Conservation (phyloP, 2,797 vertebrate genomes). For the Lophius americanus region DNA sequence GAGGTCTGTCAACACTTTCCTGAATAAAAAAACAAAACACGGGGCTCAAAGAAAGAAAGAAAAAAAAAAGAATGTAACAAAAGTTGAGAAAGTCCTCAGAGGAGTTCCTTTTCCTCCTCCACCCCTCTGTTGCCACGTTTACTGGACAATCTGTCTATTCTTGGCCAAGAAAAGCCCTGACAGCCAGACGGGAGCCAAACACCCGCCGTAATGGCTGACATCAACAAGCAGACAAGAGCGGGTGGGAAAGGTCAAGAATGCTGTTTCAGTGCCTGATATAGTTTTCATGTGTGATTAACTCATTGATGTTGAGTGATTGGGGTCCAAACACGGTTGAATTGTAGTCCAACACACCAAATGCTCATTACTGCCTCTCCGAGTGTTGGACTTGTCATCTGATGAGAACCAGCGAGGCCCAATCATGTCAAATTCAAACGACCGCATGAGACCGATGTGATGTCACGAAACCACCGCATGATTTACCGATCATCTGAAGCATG, state of each 20-base stretch:
- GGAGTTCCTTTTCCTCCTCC: conserved; percentile 40
- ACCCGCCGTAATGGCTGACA: conserved; percentile 24
- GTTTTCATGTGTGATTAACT: background rate
- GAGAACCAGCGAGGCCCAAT: too few species aligned
- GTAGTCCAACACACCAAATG: background rate
- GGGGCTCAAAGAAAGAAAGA: background rate
- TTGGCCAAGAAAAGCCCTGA: conserved; percentile 48
- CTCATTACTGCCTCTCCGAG: background rate
- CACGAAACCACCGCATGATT: too few species aligned
- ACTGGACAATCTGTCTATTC: conserved; percentile 56
- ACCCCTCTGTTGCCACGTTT: conserved; percentile 51
- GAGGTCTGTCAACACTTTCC: conserved; percentile 16
- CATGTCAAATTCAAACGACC: too few species aligned
- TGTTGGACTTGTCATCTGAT: background rate
- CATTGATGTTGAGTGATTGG: background rate
- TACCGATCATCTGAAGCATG: too few species aligned
- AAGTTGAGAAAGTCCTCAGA: conserved; percentile 38
- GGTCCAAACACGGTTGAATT: background rate
- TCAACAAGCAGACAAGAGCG: conserved; percentile 46
- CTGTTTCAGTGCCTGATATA: background rate
- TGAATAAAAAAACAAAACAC: conserved; percentile 34
- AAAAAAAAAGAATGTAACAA: conserved; percentile 49
- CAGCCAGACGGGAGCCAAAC: conserved; percentile 56
- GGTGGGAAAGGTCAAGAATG: conserved; percentile 21
- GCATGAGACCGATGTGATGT: too few species aligned